Base-by-base conservation (phyloP, 2,888 invertebrate species). In the Erpobdella octoculata region DNA sequence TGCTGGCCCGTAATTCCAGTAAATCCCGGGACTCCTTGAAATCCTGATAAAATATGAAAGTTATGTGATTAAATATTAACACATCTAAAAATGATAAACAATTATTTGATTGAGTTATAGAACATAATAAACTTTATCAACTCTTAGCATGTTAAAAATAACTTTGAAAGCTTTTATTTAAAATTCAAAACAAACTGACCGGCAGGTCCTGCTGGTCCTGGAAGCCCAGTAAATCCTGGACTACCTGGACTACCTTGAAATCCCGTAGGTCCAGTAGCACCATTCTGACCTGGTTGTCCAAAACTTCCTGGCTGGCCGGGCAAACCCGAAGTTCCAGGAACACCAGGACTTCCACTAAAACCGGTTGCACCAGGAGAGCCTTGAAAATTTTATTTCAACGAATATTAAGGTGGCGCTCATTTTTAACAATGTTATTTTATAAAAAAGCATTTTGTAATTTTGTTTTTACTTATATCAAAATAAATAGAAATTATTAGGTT, bases 201-300 rank as follows among this genome's bases (percentile, higher is more conserved):
- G 1, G 15, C 15, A 4, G 3, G n/a, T 5, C 31, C 69, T 21
- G 31, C 25, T 8, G n/a, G n/a, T 31, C 35, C 70, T 25, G 28
- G 70, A 36, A 28, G 25, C 31, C 35, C 70, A 28, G 70, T 33
- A 33, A 28, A 6, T n/a, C 67, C 67, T 46, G 41, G 28, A 0
- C 12, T 9, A 21, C 67, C 67, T 8, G 1, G 3, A 46, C 28
- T 21, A 46, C 67, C 67, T 21, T 18, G 12, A 8, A 25, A 18
- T 28, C 67, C 67, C n/a, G 12, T 6, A 1, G 67, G 46, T 46
- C 67, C 67, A 1, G 67, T 21, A 18, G 67, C 46, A 28, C 67
- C 67, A 5, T 21, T 41, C 9, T 37, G 41, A 41, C 67, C 67
- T 41, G 25, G 41, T 28, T n/a, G 41, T 28, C 67, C 67, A 38